Percentiles rank a stretch among this genome's conserved stretches.
Evolutionary conservation across 2,888 invertebrate genomes (phyloP).

Genomic region (Drosophila anomalata): DNA sequence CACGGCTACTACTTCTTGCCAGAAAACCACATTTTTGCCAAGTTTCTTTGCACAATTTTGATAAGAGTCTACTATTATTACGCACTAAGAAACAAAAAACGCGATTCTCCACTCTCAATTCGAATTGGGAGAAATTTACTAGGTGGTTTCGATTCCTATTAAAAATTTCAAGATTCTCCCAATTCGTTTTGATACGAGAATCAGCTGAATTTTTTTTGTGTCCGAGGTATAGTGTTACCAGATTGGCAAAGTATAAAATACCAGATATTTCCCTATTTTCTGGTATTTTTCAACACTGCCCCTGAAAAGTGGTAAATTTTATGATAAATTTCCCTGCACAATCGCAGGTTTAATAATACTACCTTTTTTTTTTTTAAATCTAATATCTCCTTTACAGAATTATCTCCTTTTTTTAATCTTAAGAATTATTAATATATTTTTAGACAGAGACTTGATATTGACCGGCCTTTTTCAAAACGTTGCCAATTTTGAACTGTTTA

Average conservation of each 20-base stretch:
- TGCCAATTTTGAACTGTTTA: neutral
- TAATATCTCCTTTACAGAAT: no score
- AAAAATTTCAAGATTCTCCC: conserved; percentile 7
- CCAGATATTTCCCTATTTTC: neutral
- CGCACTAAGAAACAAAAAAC: conserved; percentile 1
- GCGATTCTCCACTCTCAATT: conserved; percentile 2
- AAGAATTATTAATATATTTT: neutral
- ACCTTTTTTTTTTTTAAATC: no score
- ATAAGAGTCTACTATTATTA: neutral
- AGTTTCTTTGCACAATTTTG: conserved; percentile 17
- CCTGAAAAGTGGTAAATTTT: neutral
- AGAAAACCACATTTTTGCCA: conserved; percentile 62
- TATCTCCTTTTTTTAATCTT: neutral
- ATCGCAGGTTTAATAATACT: no score
- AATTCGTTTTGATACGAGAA: conserved; percentile 6
- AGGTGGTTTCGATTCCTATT: neutral
- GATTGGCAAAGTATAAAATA: neutral
- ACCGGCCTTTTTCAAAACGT: neutral
- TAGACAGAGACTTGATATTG: neutral
- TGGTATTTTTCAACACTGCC: neutral
- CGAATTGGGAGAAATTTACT: conserved; percentile 2
- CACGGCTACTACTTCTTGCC: conserved; percentile 45
- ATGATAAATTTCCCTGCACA: neutral
- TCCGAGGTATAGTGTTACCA: neutral
- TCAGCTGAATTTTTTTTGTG: conserved; percentile 10